These are phyloP conservation scores for Ceratotherium simum DNA, from an alignment of 2,113 vertebrate genomes.

Conservation along the genomic window DNA sequence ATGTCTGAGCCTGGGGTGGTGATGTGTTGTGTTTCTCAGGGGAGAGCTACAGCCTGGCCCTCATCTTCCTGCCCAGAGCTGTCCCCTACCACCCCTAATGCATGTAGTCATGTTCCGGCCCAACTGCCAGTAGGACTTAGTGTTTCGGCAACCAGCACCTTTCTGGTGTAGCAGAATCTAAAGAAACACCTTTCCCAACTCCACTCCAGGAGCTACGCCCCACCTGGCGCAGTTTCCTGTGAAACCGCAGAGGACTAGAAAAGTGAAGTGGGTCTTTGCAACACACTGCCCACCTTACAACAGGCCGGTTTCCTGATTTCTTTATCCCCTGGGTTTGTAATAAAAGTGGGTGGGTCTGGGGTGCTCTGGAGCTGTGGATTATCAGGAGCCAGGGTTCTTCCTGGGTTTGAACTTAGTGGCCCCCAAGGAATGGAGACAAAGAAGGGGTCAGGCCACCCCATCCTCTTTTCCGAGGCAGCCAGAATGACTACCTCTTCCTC, in stretches of 20 bases:
- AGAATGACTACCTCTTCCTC: neutral
- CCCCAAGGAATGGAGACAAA: neutral
- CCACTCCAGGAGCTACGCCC: neutral
- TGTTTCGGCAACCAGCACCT: neutral
- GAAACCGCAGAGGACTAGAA: neutral
- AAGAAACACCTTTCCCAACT: neutral
- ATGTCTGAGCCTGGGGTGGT: neutral
- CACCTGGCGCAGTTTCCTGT: neutral
- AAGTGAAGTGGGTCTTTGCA: neutral
- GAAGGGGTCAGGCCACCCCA: neutral
- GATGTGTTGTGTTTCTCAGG: neutral
- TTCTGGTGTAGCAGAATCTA: neutral
- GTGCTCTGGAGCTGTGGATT: neutral
- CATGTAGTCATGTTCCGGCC: neutral
- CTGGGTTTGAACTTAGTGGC: neutral
- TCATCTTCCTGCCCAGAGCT: neutral
- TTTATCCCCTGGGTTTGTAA: neutral
- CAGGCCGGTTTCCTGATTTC: neutral
- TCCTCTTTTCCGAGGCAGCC: accelerated
- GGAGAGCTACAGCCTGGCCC: neutral
- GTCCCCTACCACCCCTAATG: no score
- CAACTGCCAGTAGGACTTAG: neutral
- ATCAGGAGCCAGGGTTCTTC: neutral
- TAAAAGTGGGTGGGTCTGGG: neutral
- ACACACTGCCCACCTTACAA: accelerated